Percentiles rank a stretch among this genome's conserved stretches.
phyloP scores from a whole-genome alignment of 2,888 invertebrate genomes.

The Tridacna crocea region DNA sequence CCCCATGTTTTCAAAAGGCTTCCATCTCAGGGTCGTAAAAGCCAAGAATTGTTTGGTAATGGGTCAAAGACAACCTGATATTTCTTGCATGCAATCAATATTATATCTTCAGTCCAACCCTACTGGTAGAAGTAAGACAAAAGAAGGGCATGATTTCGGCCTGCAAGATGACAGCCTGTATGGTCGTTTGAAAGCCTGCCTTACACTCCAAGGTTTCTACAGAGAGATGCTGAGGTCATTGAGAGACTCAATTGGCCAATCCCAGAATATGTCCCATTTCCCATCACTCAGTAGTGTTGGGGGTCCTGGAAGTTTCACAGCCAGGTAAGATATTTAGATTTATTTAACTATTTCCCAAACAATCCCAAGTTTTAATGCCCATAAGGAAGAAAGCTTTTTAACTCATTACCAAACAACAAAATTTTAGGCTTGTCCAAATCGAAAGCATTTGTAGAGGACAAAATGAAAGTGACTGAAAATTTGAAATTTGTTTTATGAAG shows the following conservation, averaged over 20 bases:
- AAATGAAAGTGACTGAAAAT: not conserved
- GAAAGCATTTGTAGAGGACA: not conserved
- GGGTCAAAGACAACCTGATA: not conserved
- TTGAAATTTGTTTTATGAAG: too few species aligned
- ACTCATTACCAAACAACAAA: not conserved
- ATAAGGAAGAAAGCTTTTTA: too few species aligned
- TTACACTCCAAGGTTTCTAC: conserved; percentile 79
- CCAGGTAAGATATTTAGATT: conserved; percentile 43
- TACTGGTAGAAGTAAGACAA: conserved; percentile 65
- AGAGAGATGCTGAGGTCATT: conserved; percentile 79
- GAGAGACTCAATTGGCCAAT: conserved; percentile 77
- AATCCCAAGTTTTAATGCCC: too few species aligned
- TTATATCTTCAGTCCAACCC: conserved; percentile 12
- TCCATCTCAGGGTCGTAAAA: too few species aligned
- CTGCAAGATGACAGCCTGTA: conserved; percentile 77
- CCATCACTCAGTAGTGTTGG: conserved; percentile 82
- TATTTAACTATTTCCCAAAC: not conserved
- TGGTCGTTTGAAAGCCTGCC: conserved; percentile 78
- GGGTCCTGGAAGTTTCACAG: conserved; percentile 67
- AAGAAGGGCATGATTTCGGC: conserved; percentile 71
- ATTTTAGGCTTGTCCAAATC: not conserved
- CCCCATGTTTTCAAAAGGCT: too few species aligned
- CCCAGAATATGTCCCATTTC: conserved; percentile 79
- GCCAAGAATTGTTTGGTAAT: too few species aligned
- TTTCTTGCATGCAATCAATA: not conserved